Evolutionary conservation across 2,888 invertebrate genomes (phyloP), one percentile per base, ranked within the genome.

Genomic region (Melieria crassipennis): DNA sequence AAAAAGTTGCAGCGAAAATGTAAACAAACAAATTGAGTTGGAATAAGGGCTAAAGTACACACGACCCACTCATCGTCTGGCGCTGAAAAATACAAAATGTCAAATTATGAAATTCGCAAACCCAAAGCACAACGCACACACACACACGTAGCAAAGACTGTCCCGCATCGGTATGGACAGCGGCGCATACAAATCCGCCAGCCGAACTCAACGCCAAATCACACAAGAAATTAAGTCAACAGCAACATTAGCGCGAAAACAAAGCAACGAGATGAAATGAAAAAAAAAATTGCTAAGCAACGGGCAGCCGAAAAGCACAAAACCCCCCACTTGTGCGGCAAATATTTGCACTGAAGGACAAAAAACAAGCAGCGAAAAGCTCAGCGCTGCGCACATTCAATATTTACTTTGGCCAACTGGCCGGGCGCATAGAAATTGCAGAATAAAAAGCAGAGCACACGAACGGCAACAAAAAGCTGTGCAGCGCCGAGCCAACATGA

Each of bases 371-470:
- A 45, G 45, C 67, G 67, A 66, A 71, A 71, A 66, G 70, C 70
- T 67, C 30, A 30, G 30, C 30, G 46, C 16, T 52, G 67, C 67
- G 50, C 42, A 16, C n/a, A 60, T 45, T 58, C 71, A 74, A 73
- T 67, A 65, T 73, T 65, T 73, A 64, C 68, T 70, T 73, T 69
- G 67, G 57, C 57, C 72, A 71, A 74, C 71, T 73, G 75, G 57
- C 63, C 71, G 56, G 61, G 64, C 74, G 73, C 71, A 70, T 69
- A 70, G 65, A 73, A 60, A 72, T 65, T 73, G 62, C 66, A 62
- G 60, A 63, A 42, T 52, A 75, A 79, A 80, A 77, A 75, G 73
- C 67, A 74, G 73, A 58, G 43, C 58, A 58, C 43, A 57, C 55
- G 74, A 62, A 69, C 73, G 58, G 73, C 56, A 13, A 13, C 30